Evolutionary conservation across 2,888 invertebrate species (phyloP).

Genomic region (Anaspis maculata): DNA sequence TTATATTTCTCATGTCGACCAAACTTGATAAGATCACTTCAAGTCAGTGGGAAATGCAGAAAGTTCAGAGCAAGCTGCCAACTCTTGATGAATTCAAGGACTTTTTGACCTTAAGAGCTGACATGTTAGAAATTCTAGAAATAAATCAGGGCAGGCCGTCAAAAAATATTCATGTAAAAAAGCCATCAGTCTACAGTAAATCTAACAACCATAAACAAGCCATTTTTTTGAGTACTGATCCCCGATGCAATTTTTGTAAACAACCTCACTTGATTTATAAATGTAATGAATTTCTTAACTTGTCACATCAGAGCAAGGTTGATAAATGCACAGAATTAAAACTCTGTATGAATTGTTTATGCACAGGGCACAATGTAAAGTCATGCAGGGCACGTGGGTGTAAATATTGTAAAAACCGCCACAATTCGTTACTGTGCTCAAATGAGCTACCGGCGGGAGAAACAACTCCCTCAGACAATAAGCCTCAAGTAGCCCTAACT

Average conservation of each 20-base stretch:
- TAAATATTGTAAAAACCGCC: conserved; percentile 5
- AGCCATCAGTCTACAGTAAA: too few species aligned
- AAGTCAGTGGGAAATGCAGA: conserved; percentile 18
- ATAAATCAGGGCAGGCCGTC: neutral
- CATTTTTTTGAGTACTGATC: neutral
- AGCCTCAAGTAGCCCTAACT: neutral
- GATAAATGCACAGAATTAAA: conserved; percentile 4
- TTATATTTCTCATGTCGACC: conserved; percentile 17
- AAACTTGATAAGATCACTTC: conserved; percentile 20
- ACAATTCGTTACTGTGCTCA: conserved; percentile 6
- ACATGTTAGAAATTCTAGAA: conserved; percentile 5
- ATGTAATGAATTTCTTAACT: conserved; percentile 6
- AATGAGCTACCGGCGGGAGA: neutral
- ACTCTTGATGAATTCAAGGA: conserved; percentile 1
- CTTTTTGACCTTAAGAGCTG: conserved; percentile 1
- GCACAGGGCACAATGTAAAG: conserved; percentile 1
- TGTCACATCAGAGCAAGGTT: conserved; percentile 2
- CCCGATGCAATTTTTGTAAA: conserved; percentile 8
- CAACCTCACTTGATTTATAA: conserved; percentile 5
- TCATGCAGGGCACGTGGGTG: conserved; percentile 4
- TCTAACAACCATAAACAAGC: neutral
- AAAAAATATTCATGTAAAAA: neutral
- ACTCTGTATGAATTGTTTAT: conserved; percentile 10
- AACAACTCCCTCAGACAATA: neutral
- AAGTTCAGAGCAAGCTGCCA: conserved; percentile 1